Evolutionary conservation across 2,888 invertebrate species (phyloP), one percentile per base, ranked within the genome.

Genomic region (Lasioglossum vierecki): DNA sequence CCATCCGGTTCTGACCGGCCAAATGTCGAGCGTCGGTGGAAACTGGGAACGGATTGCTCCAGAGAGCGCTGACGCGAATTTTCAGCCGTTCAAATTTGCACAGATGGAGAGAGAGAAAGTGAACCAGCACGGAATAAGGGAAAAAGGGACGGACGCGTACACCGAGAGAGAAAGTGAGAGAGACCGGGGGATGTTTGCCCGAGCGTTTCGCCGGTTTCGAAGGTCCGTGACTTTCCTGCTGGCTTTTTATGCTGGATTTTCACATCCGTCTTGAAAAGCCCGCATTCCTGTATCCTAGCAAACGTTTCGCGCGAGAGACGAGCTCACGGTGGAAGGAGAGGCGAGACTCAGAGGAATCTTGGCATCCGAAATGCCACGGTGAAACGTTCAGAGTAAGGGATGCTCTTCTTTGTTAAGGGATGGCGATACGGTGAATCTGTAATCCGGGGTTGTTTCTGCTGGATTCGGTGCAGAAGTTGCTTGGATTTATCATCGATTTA

Each of bases 11-110:
- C 70, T 63, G 53, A 18, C 76, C 35, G n/a, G 76, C 66, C 72
- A 66, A 76, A 77, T 71, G 80, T 82, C 77, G 81, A 72, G 80
- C 49, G n/a, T 15, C 22, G 72, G 73, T 30, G 63, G 30, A 57
- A 79, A 63, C n/a, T 4, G 72, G 35, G 60, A 60, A 35, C 71
- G 80, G 86, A 41, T 41, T 30, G 76, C 60, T 73, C 35, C 73
- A 79, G 86, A 79, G 87, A 80, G 84, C 83, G 86, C 82, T 85
- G 81, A 78, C 82, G 60, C 76, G 87, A 79, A 86, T 88, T 92
- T 89, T 85, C 90, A 91, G 83, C 86, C 84, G 90, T 91, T 91
- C 92, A 92, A 92, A 92, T 92, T 92, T 92, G 84, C 92, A 91
- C 91, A 92, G 84, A 49, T 82, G 60, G 79, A 41, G 76, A n/a